A percentile compares a stretch with the other conserved stretches of the same genome.
Conservation (phyloP, 1,140 invertebrate species). For the Drosophila ficusphila region DNA sequence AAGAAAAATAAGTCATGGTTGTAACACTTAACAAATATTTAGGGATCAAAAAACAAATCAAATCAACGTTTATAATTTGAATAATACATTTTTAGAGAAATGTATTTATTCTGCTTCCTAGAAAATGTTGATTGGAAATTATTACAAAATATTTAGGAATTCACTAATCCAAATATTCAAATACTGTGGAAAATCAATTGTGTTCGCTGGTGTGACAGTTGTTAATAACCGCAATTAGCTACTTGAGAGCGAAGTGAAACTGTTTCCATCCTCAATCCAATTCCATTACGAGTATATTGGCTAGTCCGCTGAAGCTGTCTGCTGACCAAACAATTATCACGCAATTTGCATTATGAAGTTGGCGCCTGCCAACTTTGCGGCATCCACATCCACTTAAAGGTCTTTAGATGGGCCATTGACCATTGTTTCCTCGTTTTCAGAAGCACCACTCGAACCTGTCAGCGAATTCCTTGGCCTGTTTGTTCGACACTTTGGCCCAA, state of each 20-base stretch:
- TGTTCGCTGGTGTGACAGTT: not conserved
- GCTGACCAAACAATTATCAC: slow-evolving; percentile 60
- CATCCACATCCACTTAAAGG: not conserved
- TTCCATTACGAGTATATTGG: not conserved
- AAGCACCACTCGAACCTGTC: slow-evolving; percentile 28
- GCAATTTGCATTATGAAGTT: slow-evolving; percentile 34
- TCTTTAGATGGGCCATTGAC: slow-evolving; percentile 2
- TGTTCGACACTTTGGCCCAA: slow-evolving; percentile 23
- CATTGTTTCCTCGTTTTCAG: slow-evolving; percentile 4
- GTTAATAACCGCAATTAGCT: slow-evolving; percentile 29
- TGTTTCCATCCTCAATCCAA: not conserved
- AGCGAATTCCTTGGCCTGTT: slow-evolving; percentile 30
- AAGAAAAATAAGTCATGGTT: too few relatives aligned
- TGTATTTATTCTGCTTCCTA: too few relatives aligned
- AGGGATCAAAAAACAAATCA: too few relatives aligned
- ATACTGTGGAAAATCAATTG: not conserved
- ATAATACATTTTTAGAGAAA: too few relatives aligned
- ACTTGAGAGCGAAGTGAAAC: slow-evolving; percentile 1
- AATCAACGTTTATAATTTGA: too few relatives aligned
- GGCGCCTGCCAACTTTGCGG: slow-evolving; percentile 16
- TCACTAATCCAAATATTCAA: not conserved
- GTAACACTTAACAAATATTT: too few relatives aligned
- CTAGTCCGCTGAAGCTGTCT: slow-evolving; percentile 11
- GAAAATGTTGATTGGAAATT: too few relatives aligned
- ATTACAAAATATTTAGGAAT: not conserved